Evolutionary conservation across 2,888 invertebrate genomes (phyloP).

Genomic region (Volucella bombylans): DNA sequence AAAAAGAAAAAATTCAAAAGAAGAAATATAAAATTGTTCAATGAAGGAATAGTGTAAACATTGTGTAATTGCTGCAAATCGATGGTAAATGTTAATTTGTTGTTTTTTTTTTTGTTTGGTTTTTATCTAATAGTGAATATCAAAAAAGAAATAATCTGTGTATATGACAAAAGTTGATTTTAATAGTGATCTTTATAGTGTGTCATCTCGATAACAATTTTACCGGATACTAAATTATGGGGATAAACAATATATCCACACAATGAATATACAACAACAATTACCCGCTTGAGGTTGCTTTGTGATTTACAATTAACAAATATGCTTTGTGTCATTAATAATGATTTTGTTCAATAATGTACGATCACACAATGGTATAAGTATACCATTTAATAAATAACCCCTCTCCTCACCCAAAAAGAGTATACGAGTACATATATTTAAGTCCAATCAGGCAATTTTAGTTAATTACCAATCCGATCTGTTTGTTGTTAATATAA

Average conservation of each 20-base stretch:
- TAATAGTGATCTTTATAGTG: neutral
- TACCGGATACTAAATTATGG: constrained; percentile 32
- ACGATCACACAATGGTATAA: neutral
- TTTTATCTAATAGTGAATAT: neutral
- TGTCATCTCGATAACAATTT: constrained; percentile 31
- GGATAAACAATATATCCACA: constrained; percentile 19
- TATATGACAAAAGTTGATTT: constrained; percentile 21
- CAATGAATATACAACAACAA: neutral
- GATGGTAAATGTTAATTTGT: constrained; percentile 51
- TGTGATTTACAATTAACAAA: neutral
- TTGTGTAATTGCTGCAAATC: constrained; percentile 45
- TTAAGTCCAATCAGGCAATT: neutral
- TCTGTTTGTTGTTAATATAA: too few relatives aligned
- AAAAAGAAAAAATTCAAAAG: constrained; percentile 5
- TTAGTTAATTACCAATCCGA: neutral
- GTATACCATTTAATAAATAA: neutral
- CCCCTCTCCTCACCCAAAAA: too few relatives aligned
- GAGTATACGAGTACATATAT: neutral
- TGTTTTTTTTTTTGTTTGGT: constrained; percentile 21
- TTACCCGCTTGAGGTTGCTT: constrained; percentile 9
- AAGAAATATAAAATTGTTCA: neutral
- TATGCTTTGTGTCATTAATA: neutral
- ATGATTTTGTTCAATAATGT: neutral
- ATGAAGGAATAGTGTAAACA: constrained; percentile 9
- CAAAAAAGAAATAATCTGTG: neutral